Evolutionary conservation across 2,888 invertebrate genomes (phyloP).

Genomic region (Horisme vitalbata): DNA sequence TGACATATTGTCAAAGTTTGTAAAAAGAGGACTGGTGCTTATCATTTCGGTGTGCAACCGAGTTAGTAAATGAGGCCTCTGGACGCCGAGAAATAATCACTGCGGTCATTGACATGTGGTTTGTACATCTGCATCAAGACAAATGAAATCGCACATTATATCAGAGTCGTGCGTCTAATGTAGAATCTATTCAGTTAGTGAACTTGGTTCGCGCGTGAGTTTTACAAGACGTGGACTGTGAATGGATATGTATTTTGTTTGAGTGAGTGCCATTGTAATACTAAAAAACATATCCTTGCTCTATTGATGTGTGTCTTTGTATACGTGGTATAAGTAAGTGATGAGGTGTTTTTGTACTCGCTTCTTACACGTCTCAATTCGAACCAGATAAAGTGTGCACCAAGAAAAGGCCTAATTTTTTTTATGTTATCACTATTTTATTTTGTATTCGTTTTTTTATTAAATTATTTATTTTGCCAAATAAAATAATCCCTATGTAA

Average conservation of each 20-base stretch:
- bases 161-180: too few relatives aligned
- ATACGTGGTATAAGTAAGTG: conserved; percentile 13
- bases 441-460: conserved; percentile 3
- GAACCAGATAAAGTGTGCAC: conserved; percentile 18
- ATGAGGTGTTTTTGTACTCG: conserved; percentile 28
- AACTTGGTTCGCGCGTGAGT: background rate
- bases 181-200: too few relatives aligned
- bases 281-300: conserved; percentile 32
- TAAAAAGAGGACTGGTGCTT: too few relatives aligned
- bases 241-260: conserved; percentile 5
- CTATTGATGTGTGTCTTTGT: conserved; percentile 17
- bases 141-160: too few relatives aligned
- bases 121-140: too few relatives aligned
- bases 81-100: too few relatives aligned
- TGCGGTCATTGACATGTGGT: too few relatives aligned
- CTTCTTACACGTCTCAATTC: conserved; percentile 21
- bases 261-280: conserved; percentile 40
- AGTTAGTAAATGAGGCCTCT: too few relatives aligned
- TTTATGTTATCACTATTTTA: conserved; percentile 6
- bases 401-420: conserved; percentile 19
- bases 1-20: too few relatives aligned
- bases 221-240: background rate
- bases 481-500: conserved; percentile 3
- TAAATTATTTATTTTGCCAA: conserved; percentile 13
- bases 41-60: too few relatives aligned